Percentiles rank a stretch among this genome's conserved stretches.
Conservation (phyloP, 2,888 invertebrate genomes). For the Marronus borbonicus region DNA sequence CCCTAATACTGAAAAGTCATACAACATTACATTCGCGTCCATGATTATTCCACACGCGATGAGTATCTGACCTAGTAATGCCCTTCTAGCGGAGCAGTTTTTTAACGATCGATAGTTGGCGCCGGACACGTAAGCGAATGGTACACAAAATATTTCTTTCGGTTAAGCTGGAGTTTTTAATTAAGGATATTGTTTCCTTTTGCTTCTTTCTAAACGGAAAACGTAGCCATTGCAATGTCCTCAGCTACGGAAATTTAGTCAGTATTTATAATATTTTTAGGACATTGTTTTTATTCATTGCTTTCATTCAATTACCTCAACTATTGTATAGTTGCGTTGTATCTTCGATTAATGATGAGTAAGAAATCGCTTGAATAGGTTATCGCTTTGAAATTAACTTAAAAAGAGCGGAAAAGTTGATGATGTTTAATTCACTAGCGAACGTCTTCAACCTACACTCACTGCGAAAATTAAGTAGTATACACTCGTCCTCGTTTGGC, state of each 20-base stretch:
- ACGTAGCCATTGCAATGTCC: not conserved
- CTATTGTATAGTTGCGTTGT: too few species aligned
- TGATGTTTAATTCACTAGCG: too few species aligned
- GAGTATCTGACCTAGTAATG: constrained; percentile 10
- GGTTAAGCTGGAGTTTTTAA: not conserved
- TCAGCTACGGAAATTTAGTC: not conserved
- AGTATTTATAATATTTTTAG: not conserved
- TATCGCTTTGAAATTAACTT: too few species aligned
- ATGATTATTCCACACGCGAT: constrained; percentile 6
- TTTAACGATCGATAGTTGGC: constrained; percentile 5
- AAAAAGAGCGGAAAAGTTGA: too few species aligned
- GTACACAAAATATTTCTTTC: not conserved
- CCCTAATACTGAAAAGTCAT: not conserved
- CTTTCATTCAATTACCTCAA: too few species aligned
- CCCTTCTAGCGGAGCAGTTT: not conserved
- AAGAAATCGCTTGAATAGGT: too few species aligned
- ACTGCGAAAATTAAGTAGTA: too few species aligned
- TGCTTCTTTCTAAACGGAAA: not conserved
- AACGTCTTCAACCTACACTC: too few species aligned
- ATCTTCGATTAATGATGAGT: too few species aligned
- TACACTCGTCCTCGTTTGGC: too few species aligned
- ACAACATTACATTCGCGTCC: constrained; percentile 3
- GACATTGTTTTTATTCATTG: too few species aligned
- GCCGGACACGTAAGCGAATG: not conserved
- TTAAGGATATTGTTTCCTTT: not conserved